Base-by-base conservation (phyloP, 92 coral and sea anemone genomes). In the Phenganax subtilis region DNA sequence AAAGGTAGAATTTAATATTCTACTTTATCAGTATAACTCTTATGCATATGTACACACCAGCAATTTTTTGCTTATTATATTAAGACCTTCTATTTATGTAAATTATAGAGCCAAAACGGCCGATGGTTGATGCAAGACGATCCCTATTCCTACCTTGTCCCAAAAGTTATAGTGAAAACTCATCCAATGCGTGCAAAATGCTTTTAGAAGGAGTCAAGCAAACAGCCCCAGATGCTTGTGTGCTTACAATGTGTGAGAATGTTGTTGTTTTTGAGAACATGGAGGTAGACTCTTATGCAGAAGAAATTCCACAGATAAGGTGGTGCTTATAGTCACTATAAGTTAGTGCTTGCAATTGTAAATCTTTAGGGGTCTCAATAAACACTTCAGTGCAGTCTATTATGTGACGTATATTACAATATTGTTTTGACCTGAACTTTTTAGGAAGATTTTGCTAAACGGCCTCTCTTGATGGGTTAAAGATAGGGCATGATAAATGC, bases 401-500 rank as follows among this genome's bases (percentile, higher is more conserved):
- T 37, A 37, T 37, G 47, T 37, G 47, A 37, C 47, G 47, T 37
- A 5, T 37, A 37, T 37, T 37, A 37, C 47, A 5, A 37, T 37
- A 37, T 37, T 37, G 47, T 37, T 37, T 37, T 37, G 47, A 37
- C 47, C 47, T 37, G 5, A 37, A 37, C 47, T 37, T 37, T 37
- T 37, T 37, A 37, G 47, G 47, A 37, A 37, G 47, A 37, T 37
- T 37, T 37, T 37, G 47, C 47, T 37, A 0, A 37, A 37, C 47
- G 47, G 47, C 47, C 47, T 37, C 25, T 20, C 25, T 20, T 20
- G 25, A 20, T 20, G 47, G 51, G 75, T 85, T 83, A 15, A 82
- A 59, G 71, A 89, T 85, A 25, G 87, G 69, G 9, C 81, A 86
- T n/a, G 88, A 84, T 59, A 89, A 88, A 56, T 89, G 88, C 76